These are phyloP conservation scores for Crotalus tigris DNA, from an alignment of 2,113 vertebrate species.

Conservation along the genomic window DNA sequence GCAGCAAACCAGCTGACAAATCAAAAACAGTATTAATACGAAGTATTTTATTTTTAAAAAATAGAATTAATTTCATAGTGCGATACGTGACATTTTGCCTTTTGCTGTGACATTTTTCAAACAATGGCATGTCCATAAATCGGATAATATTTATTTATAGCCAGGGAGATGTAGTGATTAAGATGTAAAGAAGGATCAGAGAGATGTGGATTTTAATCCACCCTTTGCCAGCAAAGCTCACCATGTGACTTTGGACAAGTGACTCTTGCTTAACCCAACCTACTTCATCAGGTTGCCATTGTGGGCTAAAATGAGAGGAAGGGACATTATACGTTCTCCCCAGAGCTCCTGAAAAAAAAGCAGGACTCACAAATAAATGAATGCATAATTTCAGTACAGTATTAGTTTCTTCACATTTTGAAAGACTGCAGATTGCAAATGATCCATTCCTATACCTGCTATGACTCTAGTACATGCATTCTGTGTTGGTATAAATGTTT, in stretches of 20 bases:
- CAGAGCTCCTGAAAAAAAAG: neutral
- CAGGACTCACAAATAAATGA: neutral
- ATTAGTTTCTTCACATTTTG: neutral
- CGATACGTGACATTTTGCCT: neutral
- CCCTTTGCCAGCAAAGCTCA: neutral
- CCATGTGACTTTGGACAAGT: neutral
- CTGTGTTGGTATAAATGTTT: neutral
- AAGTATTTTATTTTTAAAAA: neutral
- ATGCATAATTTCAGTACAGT: neutral
- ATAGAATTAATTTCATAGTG: neutral
- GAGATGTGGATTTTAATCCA: neutral
- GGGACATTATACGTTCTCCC: neutral
- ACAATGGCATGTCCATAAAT: neutral
- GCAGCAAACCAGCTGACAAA: neutral
- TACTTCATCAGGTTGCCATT: neutral
- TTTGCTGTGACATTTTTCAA: neutral
- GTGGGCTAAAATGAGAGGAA: neutral
- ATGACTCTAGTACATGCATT: neutral
- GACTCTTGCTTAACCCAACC: neutral
- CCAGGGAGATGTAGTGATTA: neutral
- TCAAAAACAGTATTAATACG: neutral
- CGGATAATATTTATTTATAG: neutral
- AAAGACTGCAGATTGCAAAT: neutral
- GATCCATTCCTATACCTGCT: neutral
- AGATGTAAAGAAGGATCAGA: neutral